A percentile compares a stretch with the other conserved stretches of the same genome.
Conservation (phyloP, 2,797 vertebrate genomes). For the Pangasius macronema region DNA sequence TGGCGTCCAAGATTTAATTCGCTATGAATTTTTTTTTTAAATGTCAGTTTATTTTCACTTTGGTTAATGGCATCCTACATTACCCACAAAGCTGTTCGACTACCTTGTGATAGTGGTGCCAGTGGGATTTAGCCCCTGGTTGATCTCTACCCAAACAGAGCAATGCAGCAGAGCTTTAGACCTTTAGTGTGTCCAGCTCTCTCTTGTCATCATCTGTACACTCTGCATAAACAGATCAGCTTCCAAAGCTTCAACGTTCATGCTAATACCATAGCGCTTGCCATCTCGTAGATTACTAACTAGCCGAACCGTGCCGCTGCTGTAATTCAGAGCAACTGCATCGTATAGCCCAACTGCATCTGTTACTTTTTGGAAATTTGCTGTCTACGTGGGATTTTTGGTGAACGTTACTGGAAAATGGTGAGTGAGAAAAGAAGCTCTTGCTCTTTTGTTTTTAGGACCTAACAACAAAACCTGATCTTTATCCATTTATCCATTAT, state of each 20-base stretch:
- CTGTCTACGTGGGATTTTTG: background rate
- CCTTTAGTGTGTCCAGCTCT: background rate
- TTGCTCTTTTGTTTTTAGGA: background rate
- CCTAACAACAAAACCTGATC: background rate
- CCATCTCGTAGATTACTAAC: background rate
- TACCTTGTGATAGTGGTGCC: background rate
- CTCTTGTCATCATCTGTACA: background rate
- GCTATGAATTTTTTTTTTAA: background rate
- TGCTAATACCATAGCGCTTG: background rate
- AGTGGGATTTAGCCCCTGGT: background rate
- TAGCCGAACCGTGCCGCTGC: background rate
- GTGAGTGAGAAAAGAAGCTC: background rate
- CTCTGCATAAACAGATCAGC: background rate
- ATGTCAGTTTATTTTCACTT: background rate
- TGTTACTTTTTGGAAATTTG: background rate
- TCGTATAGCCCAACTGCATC: background rate
- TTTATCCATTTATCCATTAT: background rate
- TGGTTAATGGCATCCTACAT: background rate
- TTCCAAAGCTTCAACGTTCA: background rate
- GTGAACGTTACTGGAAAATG: background rate
- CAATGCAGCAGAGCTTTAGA: background rate
- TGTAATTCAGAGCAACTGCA: background rate
- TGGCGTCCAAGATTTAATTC: background rate
- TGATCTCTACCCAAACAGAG: background rate
- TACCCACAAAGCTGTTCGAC: background rate